These are phyloP conservation scores for Myripristis jacobus DNA, from an alignment of 2,797 vertebrate species.

Conservation along the genomic window DNA sequence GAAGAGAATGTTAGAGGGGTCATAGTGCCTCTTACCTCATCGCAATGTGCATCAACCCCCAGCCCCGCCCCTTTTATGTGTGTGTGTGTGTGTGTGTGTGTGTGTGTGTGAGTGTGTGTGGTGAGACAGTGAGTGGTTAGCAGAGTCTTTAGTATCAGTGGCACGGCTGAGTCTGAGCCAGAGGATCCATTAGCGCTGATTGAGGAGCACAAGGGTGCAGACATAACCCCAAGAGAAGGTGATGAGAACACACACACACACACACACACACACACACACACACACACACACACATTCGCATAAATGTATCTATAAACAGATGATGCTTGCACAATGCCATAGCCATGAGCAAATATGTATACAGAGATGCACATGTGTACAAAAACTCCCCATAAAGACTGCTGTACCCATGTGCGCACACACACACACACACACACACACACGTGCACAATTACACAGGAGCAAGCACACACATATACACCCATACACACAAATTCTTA, in stretches of 20 bases:
- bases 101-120: conserved; percentile 35
- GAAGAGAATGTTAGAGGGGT: conserved; percentile 55
- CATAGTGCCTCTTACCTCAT: conserved; percentile 66
- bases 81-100: conserved; percentile 9
- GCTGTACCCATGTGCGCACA: neutral
- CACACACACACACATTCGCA: conserved; percentile 13
- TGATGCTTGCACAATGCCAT: conserved; percentile 19
- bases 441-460: neutral
- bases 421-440: neutral
- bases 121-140: conserved; percentile 14
- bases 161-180: conserved; percentile 78
- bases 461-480: neutral
- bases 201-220: conserved; percentile 79
- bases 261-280: neutral
- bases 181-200: conserved; percentile 85
- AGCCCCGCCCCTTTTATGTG: conserved; percentile 53
- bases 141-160: conserved; percentile 65
- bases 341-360: neutral
- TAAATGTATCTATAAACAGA: conserved; percentile 11
- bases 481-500: neutral
- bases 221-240: conserved; percentile 81
- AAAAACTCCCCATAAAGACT: too few species aligned
- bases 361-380: neutral
- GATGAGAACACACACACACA: conserved; percentile 48
- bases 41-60: conserved; percentile 42